phyloP scores from a whole-genome alignment of 35 echinoderm and acorn worm species.

The Heliocidaris erythrogramma region DNA sequence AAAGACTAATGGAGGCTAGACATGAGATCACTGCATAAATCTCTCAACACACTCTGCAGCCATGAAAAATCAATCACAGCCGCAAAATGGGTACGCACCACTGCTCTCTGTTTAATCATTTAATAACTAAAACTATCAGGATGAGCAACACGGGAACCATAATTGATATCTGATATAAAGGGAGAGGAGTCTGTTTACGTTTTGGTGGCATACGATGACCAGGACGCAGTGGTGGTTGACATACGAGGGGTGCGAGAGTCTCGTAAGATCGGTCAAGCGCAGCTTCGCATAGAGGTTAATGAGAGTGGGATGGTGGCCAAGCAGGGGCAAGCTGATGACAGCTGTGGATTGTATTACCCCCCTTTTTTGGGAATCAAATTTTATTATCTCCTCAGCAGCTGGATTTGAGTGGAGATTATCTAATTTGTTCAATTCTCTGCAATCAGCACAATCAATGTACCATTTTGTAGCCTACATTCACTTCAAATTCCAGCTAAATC shows the following conservation, averaged over 20 bases:
- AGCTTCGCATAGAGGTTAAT: slow-evolving; percentile 5
- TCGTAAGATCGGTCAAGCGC: background rate
- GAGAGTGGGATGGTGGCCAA: background rate
- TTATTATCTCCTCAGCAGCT: background rate
- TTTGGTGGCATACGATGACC: background rate
- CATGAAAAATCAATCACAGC: background rate
- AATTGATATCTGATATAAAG: slow-evolving; percentile 7
- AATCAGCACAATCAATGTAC: background rate
- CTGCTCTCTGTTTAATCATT: slow-evolving; percentile 39
- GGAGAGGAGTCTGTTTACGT: slow-evolving; percentile 30
- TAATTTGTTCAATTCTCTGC: background rate
- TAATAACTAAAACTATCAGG: slow-evolving; percentile 40
- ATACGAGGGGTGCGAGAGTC: background rate
- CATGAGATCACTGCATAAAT: background rate
- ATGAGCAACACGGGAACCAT: background rate
- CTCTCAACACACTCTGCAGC: background rate
- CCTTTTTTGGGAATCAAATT: background rate
- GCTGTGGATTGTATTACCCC: background rate
- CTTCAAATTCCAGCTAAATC: background rate
- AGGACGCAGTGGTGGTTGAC: background rate
- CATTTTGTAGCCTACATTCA: background rate
- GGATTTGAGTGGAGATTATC: background rate
- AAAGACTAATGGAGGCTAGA: background rate
- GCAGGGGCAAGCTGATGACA: background rate
- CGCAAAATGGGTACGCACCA: background rate